These are phyloP conservation scores for Bembecia ichneumoniformis DNA, from an alignment of 2,888 invertebrate species.

Conservation along the genomic window DNA sequence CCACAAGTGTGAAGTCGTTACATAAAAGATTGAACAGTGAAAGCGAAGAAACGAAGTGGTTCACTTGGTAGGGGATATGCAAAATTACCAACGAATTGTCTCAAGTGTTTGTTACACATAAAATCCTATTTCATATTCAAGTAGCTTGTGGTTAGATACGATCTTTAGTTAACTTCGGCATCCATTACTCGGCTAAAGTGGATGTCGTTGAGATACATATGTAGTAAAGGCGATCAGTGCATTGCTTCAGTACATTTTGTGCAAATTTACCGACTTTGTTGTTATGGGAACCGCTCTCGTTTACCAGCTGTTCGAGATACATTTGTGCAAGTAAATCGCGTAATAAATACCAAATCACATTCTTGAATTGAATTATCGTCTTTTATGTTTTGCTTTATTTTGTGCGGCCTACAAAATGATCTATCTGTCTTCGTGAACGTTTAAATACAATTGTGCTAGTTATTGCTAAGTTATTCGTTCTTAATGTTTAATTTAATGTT, in stretches of 20 bases:
- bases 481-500: too few relatives aligned
- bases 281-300: constrained; percentile 34
- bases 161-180: neutral
- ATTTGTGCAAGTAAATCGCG: constrained; percentile 39
- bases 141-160: neutral
- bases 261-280: constrained; percentile 5
- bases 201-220: neutral
- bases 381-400: constrained; percentile 22
- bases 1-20: neutral
- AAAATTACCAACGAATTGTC: constrained; percentile 16
- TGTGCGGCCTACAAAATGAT: neutral
- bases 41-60: neutral
- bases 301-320: constrained; percentile 42
- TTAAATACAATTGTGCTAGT: too few relatives aligned
- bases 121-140: neutral
- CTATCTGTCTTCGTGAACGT: neutral
- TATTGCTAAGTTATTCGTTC: too few relatives aligned
- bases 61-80: neutral
- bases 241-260: neutral
- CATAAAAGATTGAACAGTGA: neutral
- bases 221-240: neutral
- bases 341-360: constrained; percentile 59
- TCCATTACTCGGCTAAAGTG: neutral
- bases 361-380: constrained; percentile 42
- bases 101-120: neutral